Percentiles rank a stretch among this genome's conserved stretches.
Evolutionary conservation across 1,140 invertebrate genomes (phyloP).

Genomic region (Drosophila ercepeae): DNA sequence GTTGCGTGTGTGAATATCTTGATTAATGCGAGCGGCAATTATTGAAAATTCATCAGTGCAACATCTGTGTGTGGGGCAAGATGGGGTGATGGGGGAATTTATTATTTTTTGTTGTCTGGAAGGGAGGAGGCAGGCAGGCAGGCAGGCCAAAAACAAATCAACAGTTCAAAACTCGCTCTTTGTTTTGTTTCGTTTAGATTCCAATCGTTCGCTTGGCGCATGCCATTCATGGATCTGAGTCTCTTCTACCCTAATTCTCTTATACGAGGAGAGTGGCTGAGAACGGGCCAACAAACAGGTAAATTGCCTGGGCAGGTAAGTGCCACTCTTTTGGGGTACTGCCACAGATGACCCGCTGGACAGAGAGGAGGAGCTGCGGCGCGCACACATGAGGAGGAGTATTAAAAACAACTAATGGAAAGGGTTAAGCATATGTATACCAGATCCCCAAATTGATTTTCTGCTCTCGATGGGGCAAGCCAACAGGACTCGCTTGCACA

Average conservation of each 20-base stretch:
- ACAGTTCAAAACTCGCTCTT: slow-evolving; percentile 57
- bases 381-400: background rate
- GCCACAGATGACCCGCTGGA: background rate
- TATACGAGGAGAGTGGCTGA: slow-evolving; percentile 13
- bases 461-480: background rate
- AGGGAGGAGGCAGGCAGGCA: background rate
- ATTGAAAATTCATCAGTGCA: slow-evolving; percentile 35
- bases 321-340: background rate
- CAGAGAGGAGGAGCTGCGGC: background rate
- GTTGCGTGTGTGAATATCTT: slow-evolving; percentile 43
- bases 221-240: background rate
- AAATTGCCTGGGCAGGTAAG: slow-evolving; percentile 23
- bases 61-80: background rate
- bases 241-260: slow-evolving; percentile 36
- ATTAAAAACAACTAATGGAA: slow-evolving; percentile 1
- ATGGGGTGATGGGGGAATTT: background rate
- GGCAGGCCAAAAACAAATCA: slow-evolving; percentile 56
- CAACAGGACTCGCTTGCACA: background rate
- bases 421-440: slow-evolving; percentile 2
- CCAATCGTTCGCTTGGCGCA: slow-evolving; percentile 15
- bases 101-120: background rate
- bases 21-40: slow-evolving; percentile 46
- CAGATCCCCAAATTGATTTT: slow-evolving; percentile 1
- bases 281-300: slow-evolving; percentile 9
- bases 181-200: slow-evolving; percentile 58